Conservation (phyloP, 2,888 invertebrate genomes). For the Holacanthella duospinosa region DNA sequence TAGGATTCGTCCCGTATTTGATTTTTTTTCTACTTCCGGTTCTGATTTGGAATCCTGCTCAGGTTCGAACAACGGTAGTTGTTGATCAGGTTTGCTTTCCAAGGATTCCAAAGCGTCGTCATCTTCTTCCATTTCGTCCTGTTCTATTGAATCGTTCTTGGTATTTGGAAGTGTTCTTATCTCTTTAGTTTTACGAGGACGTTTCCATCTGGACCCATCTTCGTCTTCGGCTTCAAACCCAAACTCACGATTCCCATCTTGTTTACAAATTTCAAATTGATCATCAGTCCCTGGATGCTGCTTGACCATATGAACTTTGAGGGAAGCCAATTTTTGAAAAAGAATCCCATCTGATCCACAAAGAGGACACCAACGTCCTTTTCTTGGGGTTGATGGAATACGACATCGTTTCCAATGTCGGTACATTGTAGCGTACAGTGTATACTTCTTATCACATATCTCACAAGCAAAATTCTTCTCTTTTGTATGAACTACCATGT, state of each 20-base stretch:
- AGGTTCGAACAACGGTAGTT: too few species aligned
- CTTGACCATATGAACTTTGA: background rate
- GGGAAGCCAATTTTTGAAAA: background rate
- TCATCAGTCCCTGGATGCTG: conserved; percentile 3
- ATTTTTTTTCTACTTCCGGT: too few species aligned
- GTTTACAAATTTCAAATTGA: background rate
- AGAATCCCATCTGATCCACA: background rate
- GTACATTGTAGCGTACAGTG: background rate
- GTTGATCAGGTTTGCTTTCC: too few species aligned
- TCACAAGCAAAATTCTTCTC: background rate
- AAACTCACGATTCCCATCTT: background rate
- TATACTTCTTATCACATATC: background rate
- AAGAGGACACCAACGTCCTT: background rate
- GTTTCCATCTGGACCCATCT: too few species aligned
- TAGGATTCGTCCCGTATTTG: too few species aligned
- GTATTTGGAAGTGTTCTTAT: too few species aligned
- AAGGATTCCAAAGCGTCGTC: too few species aligned
- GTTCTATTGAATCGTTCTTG: too few species aligned
- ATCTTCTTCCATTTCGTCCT: too few species aligned
- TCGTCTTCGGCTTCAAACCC: background rate
- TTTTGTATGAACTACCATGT: background rate
- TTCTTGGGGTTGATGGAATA: background rate
- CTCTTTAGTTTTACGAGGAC: too few species aligned
- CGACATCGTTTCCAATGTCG: background rate
- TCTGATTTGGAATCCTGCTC: too few species aligned